These are phyloP conservation scores for Gastracanthus pulcherrimus DNA, from an alignment of 2,888 invertebrate species.

Conservation along the genomic window DNA sequence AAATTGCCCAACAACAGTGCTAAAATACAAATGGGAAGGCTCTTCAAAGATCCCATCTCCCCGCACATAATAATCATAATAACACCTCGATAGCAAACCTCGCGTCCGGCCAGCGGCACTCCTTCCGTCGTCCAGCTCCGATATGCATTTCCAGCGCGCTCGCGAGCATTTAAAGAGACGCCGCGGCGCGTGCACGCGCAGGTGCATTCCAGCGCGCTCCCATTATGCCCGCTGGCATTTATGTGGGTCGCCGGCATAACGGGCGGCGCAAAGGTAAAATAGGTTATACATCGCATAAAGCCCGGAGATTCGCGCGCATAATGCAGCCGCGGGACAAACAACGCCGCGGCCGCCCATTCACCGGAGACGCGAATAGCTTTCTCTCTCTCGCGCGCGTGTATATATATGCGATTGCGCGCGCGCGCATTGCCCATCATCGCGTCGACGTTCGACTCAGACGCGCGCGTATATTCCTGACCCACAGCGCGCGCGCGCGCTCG, in stretches of 20 bases:
- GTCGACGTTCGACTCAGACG: not conserved
- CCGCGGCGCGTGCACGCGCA: not conserved
- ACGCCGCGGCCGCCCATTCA: slow-evolving; percentile 36
- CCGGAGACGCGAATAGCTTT: slow-evolving; percentile 38
- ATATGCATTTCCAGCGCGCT: too few relatives aligned
- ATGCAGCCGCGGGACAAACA: slow-evolving; percentile 47
- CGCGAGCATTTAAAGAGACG: too few relatives aligned
- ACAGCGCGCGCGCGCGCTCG: not conserved
- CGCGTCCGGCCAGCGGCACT: too few relatives aligned
- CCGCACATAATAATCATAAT: too few relatives aligned
- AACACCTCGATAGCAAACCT: too few relatives aligned
- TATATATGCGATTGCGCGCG: not conserved
- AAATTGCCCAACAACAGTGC: too few relatives aligned
- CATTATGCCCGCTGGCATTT: slow-evolving; percentile 39
- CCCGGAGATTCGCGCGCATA: slow-evolving; percentile 33
- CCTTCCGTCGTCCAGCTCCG: too few relatives aligned
- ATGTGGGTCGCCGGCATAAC: slow-evolving; percentile 51
- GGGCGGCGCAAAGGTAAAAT: slow-evolving; percentile 45
- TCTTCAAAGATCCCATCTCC: too few relatives aligned
- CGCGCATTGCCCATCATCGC: not conserved
- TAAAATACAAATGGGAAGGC: too few relatives aligned
- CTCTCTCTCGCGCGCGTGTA: not conserved
- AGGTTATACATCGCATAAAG: slow-evolving; percentile 46
- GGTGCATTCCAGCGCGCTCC: not conserved
- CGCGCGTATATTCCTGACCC: not conserved